A percentile compares a stretch with the other conserved stretches of the same genome.
phyloP scores from a whole-genome alignment of 2,888 invertebrate genomes.

The Eucriotettix oculatus region DNA sequence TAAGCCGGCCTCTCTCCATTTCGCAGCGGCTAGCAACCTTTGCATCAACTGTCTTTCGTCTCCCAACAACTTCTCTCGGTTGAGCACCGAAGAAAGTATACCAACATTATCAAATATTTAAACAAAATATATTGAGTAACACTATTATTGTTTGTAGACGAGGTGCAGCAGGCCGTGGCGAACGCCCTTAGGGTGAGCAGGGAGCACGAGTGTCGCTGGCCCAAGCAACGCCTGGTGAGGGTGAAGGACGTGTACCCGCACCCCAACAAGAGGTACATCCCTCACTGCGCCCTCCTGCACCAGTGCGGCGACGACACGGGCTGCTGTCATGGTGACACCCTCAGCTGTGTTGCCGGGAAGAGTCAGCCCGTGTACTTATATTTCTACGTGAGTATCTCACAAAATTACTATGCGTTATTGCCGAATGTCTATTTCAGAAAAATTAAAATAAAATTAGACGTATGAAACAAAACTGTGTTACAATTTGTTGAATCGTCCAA shows the following conservation, averaged over 20 bases:
- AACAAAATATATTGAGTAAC: no score
- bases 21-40: no score
- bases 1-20: no score
- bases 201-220: constrained; percentile 46
- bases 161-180: constrained; percentile 17
- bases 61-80: no score
- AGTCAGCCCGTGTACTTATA: constrained; percentile 53
- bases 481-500: no score
- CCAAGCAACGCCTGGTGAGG: constrained; percentile 57
- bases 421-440: no score
- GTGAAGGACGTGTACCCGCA: constrained; percentile 56
- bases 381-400: constrained; percentile 56
- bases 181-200: constrained; percentile 27
- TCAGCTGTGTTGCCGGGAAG: constrained; percentile 61
- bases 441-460: no score
- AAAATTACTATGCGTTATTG: background rate
- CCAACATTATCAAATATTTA: no score
- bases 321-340: constrained; percentile 56
- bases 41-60: no score
- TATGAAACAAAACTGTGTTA: no score
- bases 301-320: constrained; percentile 78
- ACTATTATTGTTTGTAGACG: background rate
- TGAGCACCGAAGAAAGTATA: no score
- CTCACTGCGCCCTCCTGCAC: constrained; percentile 72
- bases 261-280: constrained; percentile 56